Percentiles rank a stretch among this genome's conserved stretches.
Conservation (phyloP, 2,888 invertebrate genomes). For the Plagodis pulveraria region DNA sequence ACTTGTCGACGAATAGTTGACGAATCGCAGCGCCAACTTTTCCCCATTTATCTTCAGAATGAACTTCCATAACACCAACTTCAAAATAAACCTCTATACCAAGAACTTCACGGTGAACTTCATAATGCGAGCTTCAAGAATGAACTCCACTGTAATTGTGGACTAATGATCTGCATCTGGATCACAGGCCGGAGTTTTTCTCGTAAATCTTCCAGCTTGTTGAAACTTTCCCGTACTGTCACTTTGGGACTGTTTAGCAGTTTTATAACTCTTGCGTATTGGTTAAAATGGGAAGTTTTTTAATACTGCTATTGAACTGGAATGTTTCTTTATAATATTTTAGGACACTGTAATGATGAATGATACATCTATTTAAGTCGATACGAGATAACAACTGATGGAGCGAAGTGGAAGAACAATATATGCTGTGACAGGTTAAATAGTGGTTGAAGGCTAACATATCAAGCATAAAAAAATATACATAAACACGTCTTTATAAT, state of each 20-base stretch:
- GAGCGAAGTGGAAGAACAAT: too few relatives aligned
- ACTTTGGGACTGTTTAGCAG: constrained; percentile 21
- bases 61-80: constrained; percentile 28
- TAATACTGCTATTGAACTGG: too few relatives aligned
- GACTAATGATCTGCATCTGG: constrained; percentile 54
- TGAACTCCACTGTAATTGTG: constrained; percentile 47
- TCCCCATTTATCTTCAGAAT: constrained; percentile 52
- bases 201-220: constrained; percentile 34
- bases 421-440: too few relatives aligned
- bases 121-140: constrained; percentile 17
- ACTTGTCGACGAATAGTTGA: constrained; percentile 41
- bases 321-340: too few relatives aligned
- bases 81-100: constrained; percentile 18
- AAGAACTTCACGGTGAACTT: constrained; percentile 19
- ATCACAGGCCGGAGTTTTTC: constrained; percentile 36
- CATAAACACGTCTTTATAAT: too few relatives aligned
- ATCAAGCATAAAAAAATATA: too few relatives aligned
- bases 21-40: constrained; percentile 48
- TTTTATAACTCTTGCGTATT: constrained; percentile 12
- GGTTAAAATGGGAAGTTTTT: constrained; percentile 3
- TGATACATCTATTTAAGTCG: too few relatives aligned
- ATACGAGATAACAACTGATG: too few relatives aligned
- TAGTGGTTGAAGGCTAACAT: too few relatives aligned
- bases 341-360: too few relatives aligned
- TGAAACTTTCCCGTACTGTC: constrained; percentile 30